phyloP scores from a whole-genome alignment of 1,140 invertebrate species.

The Acyrthosiphon pisum region DNA sequence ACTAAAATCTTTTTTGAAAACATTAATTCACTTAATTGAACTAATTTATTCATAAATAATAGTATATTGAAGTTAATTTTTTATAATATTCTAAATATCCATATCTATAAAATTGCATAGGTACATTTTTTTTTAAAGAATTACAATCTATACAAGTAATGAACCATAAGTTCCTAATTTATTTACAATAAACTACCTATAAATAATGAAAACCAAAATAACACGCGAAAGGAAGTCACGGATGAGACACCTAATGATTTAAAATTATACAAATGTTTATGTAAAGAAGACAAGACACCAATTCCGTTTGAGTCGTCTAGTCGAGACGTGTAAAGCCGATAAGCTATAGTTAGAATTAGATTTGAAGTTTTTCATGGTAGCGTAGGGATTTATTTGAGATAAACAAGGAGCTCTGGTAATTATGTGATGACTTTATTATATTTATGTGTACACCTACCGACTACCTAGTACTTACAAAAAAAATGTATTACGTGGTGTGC shows the following conservation, averaged over 20 bases:
- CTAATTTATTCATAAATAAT: background rate
- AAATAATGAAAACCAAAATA: background rate
- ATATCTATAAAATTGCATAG: background rate
- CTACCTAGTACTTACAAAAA: background rate
- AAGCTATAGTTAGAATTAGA: background rate
- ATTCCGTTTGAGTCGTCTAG: background rate
- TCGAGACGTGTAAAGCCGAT: background rate
- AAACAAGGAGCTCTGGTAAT: background rate
- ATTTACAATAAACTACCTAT: no score
- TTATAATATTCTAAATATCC: background rate
- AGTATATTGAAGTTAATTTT: background rate
- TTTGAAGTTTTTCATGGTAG: background rate
- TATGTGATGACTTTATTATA: fast-evolving
- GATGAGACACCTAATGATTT: background rate
- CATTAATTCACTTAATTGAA: background rate
- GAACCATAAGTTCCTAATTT: background rate
- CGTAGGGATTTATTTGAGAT: background rate
- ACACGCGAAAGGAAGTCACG: background rate
- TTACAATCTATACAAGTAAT: background rate
- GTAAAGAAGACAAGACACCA: background rate
- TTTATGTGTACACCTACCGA: background rate
- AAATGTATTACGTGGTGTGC: background rate
- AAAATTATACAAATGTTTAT: background rate
- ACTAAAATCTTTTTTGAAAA: background rate
- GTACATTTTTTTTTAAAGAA: background rate